Base-by-base conservation (phyloP, 1,140 invertebrate species). In the Macrostomum lignano region DNA sequence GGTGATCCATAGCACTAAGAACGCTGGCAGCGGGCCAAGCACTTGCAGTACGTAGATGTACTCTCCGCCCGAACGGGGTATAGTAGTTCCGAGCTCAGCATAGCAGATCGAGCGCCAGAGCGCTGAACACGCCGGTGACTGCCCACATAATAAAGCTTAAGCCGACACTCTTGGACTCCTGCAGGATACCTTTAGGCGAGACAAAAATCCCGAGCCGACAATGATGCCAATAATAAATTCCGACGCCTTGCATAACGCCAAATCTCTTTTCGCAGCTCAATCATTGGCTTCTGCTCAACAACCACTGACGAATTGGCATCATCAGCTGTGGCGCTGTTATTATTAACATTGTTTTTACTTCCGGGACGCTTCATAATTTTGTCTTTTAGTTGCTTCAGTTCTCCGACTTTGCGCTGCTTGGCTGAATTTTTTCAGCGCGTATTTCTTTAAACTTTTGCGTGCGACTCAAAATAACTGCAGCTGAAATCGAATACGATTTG, bases 141-240 rank as follows among this genome's bases (percentile, higher is more conserved):
- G 65, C 60, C 77, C 78, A 84, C 19, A 82, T 63, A 10, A 81
- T 56, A 1, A 84, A 56, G 40, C 74, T 73, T 40, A 77, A 56
- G 11, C 68, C 75, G 1, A 82, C 68, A 5, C 74, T 79, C n/a
- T 74, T 74, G 1, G 75, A 70, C 46, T 71, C 65, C 40, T 68
- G 51, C 10, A 82, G 51, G 1, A 78, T 73, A 37, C 81, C 75
- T 47, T 73, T 81, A 1, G 88, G 86, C 6, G 81, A 84, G 10
- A 94, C 74, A 55, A 96, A 96, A 47, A 96, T 82, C 25, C 77
- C 77, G 76, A 81, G 1, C 55, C 55, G 29, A 56, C 54, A 21
- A 56, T 52, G 36, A 45, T 47, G 17, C 53, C 51, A 1, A 56
- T 49, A 19, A 56, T 56, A 1, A 56, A 58, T 46, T 3, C 23